Percentiles rank a stretch among this genome's conserved stretches.
Conservation (phyloP, 2,797 vertebrate species). For the Orientallactaga sibirica region DNA sequence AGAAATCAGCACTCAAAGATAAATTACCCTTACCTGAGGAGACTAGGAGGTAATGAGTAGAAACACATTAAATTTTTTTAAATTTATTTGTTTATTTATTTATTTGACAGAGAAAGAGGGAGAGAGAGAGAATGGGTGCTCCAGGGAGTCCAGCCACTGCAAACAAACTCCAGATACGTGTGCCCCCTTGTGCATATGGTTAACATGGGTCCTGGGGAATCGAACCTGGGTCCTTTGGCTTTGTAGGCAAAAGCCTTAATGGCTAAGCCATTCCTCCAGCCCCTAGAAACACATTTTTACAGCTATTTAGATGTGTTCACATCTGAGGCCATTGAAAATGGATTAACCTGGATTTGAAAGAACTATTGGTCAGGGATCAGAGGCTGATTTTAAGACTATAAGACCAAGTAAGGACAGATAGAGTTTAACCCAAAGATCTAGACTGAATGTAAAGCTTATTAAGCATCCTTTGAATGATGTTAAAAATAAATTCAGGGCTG, state of each 20-base stretch:
- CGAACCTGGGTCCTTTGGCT: too few relatives aligned
- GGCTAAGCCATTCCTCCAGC: too few relatives aligned
- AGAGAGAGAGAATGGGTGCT: too few relatives aligned
- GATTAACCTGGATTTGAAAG: slow-evolving; percentile 75
- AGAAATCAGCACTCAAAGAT: slow-evolving; percentile 12
- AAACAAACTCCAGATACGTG: too few relatives aligned
- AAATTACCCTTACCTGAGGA: slow-evolving; percentile 70
- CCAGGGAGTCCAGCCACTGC: too few relatives aligned
- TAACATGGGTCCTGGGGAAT: too few relatives aligned
- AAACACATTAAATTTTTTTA: slow-evolving; percentile 48
- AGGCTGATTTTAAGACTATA: slow-evolving; percentile 66
- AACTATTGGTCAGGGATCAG: slow-evolving; percentile 70
- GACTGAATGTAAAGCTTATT: slow-evolving; percentile 45
- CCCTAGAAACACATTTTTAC: slow-evolving; percentile 32
- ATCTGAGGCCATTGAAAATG: slow-evolving; percentile 72
- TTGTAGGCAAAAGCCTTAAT: too few relatives aligned
- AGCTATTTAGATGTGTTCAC: slow-evolving; percentile 73
- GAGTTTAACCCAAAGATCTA: slow-evolving; percentile 41
- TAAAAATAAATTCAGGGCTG: slow-evolving; percentile 57
- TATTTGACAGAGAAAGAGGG: too few relatives aligned
- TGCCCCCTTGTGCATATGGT: too few relatives aligned
- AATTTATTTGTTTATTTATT: too few relatives aligned
- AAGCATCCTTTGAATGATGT: slow-evolving; percentile 51
- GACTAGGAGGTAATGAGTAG: slow-evolving; percentile 46
- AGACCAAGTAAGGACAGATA: background rate